These are phyloP conservation scores for Nebria brevicollis DNA, from an alignment of 2,888 invertebrate genomes.

Conservation along the genomic window DNA sequence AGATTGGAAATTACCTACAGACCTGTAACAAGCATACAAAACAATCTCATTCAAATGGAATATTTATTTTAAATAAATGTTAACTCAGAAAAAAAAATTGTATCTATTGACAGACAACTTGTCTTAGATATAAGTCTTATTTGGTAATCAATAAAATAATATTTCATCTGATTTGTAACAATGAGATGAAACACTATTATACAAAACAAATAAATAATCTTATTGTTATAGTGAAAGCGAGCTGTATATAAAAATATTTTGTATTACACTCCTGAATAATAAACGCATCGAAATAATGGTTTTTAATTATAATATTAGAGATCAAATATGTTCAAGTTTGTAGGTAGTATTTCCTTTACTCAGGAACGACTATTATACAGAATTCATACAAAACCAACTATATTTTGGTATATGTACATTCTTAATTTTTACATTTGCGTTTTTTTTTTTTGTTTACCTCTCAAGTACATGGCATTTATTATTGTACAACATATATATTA, in stretches of 20 bases:
- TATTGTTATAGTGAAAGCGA: constrained; percentile 13
- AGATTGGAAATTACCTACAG: constrained; percentile 54
- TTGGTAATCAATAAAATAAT: constrained; percentile 11
- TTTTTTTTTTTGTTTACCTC: constrained; percentile 33
- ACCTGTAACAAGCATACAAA: constrained; percentile 24
- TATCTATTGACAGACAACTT: neutral
- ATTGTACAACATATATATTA: constrained; percentile 46
- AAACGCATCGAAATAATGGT: neutral
- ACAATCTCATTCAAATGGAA: constrained; percentile 17
- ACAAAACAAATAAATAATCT: constrained; percentile 17
- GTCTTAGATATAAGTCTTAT: constrained; percentile 7
- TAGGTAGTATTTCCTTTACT: constrained; percentile 46
- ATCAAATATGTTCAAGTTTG: constrained; percentile 46
- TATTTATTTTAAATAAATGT: constrained; percentile 12
- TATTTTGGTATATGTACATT: constrained; percentile 44
- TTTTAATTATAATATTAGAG: constrained; percentile 30
- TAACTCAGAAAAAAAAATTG: neutral
- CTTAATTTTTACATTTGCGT: constrained; percentile 37
- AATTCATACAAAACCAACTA: constrained; percentile 46
- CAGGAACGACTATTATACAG: constrained; percentile 46
- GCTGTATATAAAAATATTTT: constrained; percentile 28
- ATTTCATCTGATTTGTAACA: constrained; percentile 14
- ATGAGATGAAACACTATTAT: constrained; percentile 13
- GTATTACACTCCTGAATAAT: constrained; percentile 2
- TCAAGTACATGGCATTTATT: constrained; percentile 40